These are phyloP conservation scores for Thamnophis sirtalis DNA, from an alignment of 2,113 vertebrate species.

Conservation along the genomic window DNA sequence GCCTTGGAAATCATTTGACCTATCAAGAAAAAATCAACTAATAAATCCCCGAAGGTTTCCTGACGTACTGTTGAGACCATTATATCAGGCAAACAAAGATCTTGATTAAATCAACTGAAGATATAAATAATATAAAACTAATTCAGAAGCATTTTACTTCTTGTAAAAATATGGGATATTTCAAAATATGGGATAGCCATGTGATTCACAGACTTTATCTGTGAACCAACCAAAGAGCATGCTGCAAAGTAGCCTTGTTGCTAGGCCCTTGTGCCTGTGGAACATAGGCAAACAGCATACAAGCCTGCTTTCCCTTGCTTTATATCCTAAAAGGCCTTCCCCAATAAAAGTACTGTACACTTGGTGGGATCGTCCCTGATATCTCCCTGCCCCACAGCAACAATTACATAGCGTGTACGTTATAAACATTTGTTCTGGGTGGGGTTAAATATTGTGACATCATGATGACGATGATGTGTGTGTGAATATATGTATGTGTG, in stretches of 20 bases:
- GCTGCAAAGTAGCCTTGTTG: too few species aligned
- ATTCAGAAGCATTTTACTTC: neutral
- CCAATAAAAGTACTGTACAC: neutral
- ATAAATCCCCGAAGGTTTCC: neutral
- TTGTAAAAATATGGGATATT: neutral
- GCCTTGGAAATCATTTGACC: neutral
- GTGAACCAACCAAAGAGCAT: too few species aligned
- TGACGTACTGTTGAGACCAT: neutral
- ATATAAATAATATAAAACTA: neutral
- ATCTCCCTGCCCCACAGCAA: neutral
- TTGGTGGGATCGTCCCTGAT: neutral
- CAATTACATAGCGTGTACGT: neutral
- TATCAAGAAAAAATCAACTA: neutral
- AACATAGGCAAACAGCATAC: too few species aligned
- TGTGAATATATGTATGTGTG: too few species aligned
- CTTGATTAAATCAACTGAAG: neutral
- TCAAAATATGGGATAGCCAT: neutral
- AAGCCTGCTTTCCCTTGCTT: too few species aligned
- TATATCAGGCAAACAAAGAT: neutral
- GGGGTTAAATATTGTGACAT: neutral
- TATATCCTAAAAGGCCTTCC: neutral
- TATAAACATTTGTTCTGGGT: neutral
- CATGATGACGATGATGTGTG: neutral
- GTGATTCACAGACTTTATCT: neutral
- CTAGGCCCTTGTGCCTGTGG: too few species aligned